Conservation (phyloP, 2,113 vertebrate genomes). For the Fukomys damarensis region DNA sequence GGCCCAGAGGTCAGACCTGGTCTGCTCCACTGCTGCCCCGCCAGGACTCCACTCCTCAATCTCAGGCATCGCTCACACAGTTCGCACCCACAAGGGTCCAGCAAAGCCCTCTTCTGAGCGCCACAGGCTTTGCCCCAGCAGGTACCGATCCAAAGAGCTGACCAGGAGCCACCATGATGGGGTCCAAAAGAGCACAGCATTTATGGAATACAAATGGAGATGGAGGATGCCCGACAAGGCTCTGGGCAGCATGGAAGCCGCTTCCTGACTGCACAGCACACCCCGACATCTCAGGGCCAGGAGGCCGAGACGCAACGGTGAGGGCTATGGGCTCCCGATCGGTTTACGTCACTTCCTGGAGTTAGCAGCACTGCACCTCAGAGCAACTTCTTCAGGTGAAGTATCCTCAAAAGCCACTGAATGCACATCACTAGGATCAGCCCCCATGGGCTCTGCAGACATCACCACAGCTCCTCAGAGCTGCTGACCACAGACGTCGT, state of each 20-base stretch:
- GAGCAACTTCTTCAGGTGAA: not conserved
- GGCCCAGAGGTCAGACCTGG: not conserved
- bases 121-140: not conserved
- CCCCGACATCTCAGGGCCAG: not conserved
- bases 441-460: no score
- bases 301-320: not conserved
- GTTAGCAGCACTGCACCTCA: not conserved
- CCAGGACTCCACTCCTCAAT: not conserved
- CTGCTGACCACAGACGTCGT: not conserved
- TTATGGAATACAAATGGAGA: rapidly evolving
- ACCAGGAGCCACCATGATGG: not conserved
- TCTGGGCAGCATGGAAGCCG: not conserved
- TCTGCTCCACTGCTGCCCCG: no score
- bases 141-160: not conserved
- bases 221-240: not conserved
- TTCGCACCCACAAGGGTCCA: not conserved
- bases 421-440: not conserved
- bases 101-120: not conserved
- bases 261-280: not conserved
- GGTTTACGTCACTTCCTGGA: not conserved
- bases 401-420: no score
- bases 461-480: no score
- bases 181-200: not conserved
- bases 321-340: no score
- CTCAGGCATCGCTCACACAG: not conserved